Evolutionary conservation across 2,888 invertebrate genomes (phyloP), one percentile per base, ranked within the genome.

Genomic region (Lithosia quadra): DNA sequence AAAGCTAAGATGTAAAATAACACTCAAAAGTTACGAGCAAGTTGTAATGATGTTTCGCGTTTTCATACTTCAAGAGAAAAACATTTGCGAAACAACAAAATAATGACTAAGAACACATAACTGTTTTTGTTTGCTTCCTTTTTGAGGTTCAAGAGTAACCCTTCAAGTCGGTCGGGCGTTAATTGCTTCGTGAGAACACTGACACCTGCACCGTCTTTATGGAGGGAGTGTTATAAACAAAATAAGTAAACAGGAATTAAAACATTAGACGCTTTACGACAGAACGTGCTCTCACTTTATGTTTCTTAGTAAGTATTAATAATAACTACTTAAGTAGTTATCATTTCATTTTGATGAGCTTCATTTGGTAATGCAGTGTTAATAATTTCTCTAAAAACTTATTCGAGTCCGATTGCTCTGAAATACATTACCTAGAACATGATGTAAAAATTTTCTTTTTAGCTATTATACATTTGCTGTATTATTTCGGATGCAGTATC

Each of bases 111-210:
- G 84, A 86, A 84, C 83, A 85, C 86, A 82, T 84, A 83, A 87
- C 84, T 87, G 88, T 87, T 88, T 89, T 91, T 86, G 84, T 88
- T 86, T 80, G 72, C 81, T 82, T 85, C 85, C 85, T 87, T 88
- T 89, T 87, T 85, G 84, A 88, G 90, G 90, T 90, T 87, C 86
- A 88, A 89, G 89, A 88, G 87, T 84, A 91, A 90, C 92, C 91
- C 92, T 93, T 93, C 89, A 88, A 84, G 86, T 87, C 84, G 81
- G 84, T 79, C 79, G 81, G 85, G 84, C 90, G 92, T 91, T 94
- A 94, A 94, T 94, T 93, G 94, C 92, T 91, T 79, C 89, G 93
- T 94, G 94, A 87, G 94, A 94, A 91, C 75, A 74, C 65, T 75
- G 68, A 79, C 94, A 93, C 91, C 92, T 93, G 93, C 76, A 82